phyloP scores from a whole-genome alignment of 2,797 vertebrate species.

The Lophura swinhoii region DNA sequence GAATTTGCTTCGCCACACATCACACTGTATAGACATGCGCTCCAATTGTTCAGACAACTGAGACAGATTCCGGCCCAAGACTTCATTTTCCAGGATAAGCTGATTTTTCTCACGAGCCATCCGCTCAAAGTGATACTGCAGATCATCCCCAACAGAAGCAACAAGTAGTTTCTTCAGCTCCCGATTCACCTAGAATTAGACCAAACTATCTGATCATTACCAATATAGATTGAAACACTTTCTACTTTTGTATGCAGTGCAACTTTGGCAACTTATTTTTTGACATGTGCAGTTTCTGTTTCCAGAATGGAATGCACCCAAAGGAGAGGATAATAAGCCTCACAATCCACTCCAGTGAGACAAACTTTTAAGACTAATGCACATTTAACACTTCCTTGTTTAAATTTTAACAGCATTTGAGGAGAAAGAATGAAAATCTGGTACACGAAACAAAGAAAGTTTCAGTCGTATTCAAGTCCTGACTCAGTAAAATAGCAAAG shows the following conservation, averaged over 20 bases:
- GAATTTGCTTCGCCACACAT: constrained; percentile 99
- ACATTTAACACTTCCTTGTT: not conserved
- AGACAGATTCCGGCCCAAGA: constrained; percentile 83
- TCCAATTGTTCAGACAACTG: constrained; percentile 93
- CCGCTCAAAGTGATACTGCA: constrained; percentile 97
- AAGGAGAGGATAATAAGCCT: not conserved
- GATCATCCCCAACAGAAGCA: constrained; percentile 94
- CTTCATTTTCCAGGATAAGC: constrained; percentile 94
- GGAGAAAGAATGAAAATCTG: not conserved
- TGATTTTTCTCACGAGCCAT: constrained; percentile 95
- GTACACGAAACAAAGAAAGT: not conserved
- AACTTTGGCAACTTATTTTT: not conserved
- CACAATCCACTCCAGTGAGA: not conserved
- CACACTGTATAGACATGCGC: constrained; percentile 98
- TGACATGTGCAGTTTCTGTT: not conserved
- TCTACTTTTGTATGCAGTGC: not conserved
- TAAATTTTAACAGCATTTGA: not conserved
- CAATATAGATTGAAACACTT: not conserved
- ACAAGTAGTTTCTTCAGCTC: constrained; percentile 96
- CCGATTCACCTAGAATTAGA: constrained; percentile 88
- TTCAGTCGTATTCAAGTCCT: not conserved
- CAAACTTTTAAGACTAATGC: not conserved
- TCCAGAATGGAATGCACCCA: accelerated
- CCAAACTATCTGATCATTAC: not conserved
- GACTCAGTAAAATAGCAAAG: not conserved